Evolutionary conservation across 2,888 invertebrate species (phyloP).

Genomic region (Sinelater perroti): DNA sequence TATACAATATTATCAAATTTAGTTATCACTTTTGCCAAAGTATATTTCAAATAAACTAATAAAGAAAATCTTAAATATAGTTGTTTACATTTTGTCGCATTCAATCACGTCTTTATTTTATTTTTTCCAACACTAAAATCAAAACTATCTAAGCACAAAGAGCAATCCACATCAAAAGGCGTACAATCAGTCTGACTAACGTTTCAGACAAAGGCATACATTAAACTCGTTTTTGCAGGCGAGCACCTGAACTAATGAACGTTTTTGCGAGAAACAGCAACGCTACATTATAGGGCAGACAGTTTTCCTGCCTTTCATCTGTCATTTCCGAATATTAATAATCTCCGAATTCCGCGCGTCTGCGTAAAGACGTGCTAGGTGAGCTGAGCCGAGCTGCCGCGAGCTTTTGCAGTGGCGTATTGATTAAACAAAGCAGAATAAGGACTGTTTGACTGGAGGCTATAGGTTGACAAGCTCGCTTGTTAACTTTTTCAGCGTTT

Average conservation of each 20-base stretch:
- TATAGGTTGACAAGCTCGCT: neutral
- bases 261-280: constrained; percentile 1
- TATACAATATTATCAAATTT: no score
- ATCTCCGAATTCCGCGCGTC: constrained; percentile 2
- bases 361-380: constrained; percentile 11
- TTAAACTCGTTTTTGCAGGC: neutral
- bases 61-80: no score
- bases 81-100: no score
- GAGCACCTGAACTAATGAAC: neutral
- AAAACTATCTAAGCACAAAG: no score
- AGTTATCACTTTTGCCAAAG: no score
- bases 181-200: no score
- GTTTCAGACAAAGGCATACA: neutral
- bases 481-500: no score
- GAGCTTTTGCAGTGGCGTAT: constrained; percentile 3
- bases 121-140: no score
- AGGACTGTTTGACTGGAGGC: neutral
- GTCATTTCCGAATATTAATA: constrained; percentile 9
- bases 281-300: constrained; percentile 38
- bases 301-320: constrained; percentile 11
- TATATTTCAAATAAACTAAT: no score
- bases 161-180: no score
- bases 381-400: neutral
- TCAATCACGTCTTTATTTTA: no score
- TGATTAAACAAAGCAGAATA: constrained; percentile 11